A percentile compares a stretch with the other conserved stretches of the same genome.
Conservation (phyloP, 2,797 vertebrate genomes). For the Amblyopsis hoosieri region DNA sequence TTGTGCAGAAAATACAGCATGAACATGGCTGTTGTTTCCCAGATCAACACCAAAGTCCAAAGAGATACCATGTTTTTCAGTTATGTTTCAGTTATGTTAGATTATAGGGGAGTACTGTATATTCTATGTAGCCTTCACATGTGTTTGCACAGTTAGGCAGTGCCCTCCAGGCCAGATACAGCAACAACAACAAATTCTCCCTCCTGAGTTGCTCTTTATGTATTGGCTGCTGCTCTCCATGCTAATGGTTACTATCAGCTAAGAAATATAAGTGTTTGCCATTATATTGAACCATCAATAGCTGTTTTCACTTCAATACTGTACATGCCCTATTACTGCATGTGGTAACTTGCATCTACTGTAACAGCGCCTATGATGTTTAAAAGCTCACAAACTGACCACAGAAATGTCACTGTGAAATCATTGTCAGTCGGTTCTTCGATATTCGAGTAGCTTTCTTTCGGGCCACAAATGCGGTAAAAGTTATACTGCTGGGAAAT, state of each 20-base stretch:
- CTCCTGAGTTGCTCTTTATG: constrained; percentile 52
- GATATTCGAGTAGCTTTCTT: no score
- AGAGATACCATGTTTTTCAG: constrained; percentile 48
- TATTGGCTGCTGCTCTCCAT: constrained; percentile 25
- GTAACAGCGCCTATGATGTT: no score
- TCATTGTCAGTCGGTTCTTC: no score
- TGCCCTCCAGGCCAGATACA: constrained; percentile 65
- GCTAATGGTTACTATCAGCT: constrained; percentile 34
- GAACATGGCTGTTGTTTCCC: constrained; percentile 73
- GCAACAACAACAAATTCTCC: constrained; percentile 62
- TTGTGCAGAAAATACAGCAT: constrained; percentile 47
- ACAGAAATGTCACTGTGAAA: no score
- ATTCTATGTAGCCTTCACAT: constrained; percentile 38
- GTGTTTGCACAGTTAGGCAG: constrained; percentile 67
- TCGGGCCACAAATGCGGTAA: no score
- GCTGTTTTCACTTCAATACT: neutral
- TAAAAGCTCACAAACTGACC: no score
- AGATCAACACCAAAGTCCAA: constrained; percentile 70
- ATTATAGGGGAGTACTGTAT: constrained; percentile 48
- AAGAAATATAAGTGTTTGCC: constrained; percentile 21
- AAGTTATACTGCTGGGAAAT: no score
- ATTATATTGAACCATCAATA: constrained; percentile 13
- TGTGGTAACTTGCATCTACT: no score
- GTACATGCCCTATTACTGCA: neutral
- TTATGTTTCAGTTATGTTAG: constrained; percentile 71